Base-by-base conservation (phyloP, 2,888 invertebrate species). In the Melanargia galathea region DNA sequence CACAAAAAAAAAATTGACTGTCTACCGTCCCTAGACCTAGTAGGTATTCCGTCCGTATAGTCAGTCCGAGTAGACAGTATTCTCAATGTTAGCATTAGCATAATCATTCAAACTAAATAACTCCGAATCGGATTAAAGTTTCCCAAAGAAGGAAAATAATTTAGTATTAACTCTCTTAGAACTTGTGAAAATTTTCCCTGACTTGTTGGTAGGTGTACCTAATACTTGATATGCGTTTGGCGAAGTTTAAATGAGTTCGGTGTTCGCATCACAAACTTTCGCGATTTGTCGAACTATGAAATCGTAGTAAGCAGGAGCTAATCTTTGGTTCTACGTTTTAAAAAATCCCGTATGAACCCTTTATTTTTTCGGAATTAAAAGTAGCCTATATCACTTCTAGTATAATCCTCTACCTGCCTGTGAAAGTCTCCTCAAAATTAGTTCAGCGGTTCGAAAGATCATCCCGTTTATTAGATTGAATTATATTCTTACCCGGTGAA, bases 241-340 rank as follows among this genome's bases (percentile, higher is more conserved):
- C 59, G 20, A 70, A 70, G 65, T 70, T 70, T 52, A 61, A 69
- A 68, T 68, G 60, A 67, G 64, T 70, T 70, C 62, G 64, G 60
- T 64, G 67, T 65, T 60, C 64, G 57, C 52, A 60, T 66, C 49
- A 62, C 57, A 60, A 64, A 62, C 59, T 66, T 60, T 45, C 38
- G 48, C 20, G 63, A 64, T 56, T 64, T 62, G 65, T 62, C 63
- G 57, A 67, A 57, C 65, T 67, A 65, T 65, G 58, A 62, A 62
- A 63, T 64, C 58, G 62, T 43, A 65, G 16, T 55, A 54, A 65
- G 13, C 38, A 18, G 52, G 33, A 54, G 20, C n/a, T 24, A 22
- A 2, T n/a, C 52, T 35, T 24, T 13, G 30, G 30, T 46, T 20
- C 1, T 45, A 18, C 13, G 35, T 38, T 30, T 30, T 30, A 30